Evolutionary conservation across 1,140 invertebrate species (phyloP).

Genomic region (Caenorhabditis tropicalis): DNA sequence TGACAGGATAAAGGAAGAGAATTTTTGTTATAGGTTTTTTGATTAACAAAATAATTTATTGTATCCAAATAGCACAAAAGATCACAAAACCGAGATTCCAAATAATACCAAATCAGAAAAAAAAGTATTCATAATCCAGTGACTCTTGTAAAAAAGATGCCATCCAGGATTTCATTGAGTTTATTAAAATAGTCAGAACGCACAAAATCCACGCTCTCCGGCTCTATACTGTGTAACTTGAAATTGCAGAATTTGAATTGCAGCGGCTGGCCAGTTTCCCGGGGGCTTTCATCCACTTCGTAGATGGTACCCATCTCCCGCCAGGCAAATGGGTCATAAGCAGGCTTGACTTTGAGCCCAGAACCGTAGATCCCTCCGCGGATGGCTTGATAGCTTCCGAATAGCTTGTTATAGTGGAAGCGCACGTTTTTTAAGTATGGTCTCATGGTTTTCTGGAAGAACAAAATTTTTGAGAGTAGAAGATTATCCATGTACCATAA

Average conservation of each 20-base stretch:
- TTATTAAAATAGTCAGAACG: not conserved
- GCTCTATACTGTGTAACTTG: not conserved
- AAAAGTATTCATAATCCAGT: not conserved
- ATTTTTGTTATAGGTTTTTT: too few species aligned
- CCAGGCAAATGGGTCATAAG: not conserved
- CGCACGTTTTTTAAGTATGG: not conserved
- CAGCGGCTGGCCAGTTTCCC: not conserved
- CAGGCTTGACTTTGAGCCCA: not conserved
- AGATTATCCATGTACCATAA: not conserved
- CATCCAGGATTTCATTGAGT: not conserved
- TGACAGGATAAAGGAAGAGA: not conserved
- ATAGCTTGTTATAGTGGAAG: not conserved
- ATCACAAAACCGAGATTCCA: too few species aligned
- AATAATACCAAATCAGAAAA: not conserved
- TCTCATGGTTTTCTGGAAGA: not conserved
- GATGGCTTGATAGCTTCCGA: not conserved
- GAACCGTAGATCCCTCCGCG: not conserved
- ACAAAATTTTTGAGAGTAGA: not conserved
- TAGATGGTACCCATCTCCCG: not conserved
- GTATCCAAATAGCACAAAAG: too few species aligned
- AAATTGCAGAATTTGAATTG: not conserved
- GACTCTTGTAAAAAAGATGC: not conserved
- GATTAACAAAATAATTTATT: too few species aligned
- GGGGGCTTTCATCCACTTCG: not conserved
- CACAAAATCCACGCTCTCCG: not conserved